phyloP scores from a whole-genome alignment of 2,888 invertebrate species.

The Drosophila percnosoma region DNA sequence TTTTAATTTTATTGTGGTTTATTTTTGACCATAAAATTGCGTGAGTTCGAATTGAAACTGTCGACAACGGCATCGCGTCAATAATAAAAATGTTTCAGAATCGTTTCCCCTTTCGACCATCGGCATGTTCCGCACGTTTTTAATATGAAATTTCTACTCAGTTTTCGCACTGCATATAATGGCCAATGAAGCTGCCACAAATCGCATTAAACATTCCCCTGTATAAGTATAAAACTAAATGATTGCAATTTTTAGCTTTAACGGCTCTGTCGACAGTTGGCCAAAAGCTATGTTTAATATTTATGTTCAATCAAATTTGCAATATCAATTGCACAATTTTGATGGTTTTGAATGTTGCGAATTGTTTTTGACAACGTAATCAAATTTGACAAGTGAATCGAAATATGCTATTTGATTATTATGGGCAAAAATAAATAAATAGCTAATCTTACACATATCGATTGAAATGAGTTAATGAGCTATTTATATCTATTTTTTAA shows the following conservation, averaged over 20 bases:
- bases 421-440: not conserved
- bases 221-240: slow-evolving; percentile 5
- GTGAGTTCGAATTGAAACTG: slow-evolving; percentile 10
- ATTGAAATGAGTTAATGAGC: not conserved
- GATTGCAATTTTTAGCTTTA: slow-evolving; percentile 11
- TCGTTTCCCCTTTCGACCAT: slow-evolving; percentile 22
- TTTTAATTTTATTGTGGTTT: slow-evolving; percentile 56
- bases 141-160: slow-evolving; percentile 46
- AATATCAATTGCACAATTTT: slow-evolving; percentile 2
- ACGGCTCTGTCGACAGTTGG: slow-evolving; percentile 1
- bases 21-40: slow-evolving; percentile 33
- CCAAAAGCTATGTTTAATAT: slow-evolving; percentile 14
- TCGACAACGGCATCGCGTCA: slow-evolving; percentile 30
- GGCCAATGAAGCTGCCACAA: slow-evolving; percentile 40
- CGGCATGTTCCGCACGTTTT: slow-evolving; percentile 65
- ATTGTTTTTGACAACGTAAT: not conserved
- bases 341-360: not conserved
- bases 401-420: not conserved
- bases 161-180: slow-evolving; percentile 35
- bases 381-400: slow-evolving; percentile 2
- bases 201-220: slow-evolving; percentile 18
- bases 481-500: not conserved
- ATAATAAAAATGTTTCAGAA: slow-evolving; percentile 35
- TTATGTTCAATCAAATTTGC: slow-evolving; percentile 9
- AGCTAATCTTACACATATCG: not conserved